Evolutionary conservation across 2,113 vertebrate genomes (phyloP).

Genomic region (Tor tambroides): DNA sequence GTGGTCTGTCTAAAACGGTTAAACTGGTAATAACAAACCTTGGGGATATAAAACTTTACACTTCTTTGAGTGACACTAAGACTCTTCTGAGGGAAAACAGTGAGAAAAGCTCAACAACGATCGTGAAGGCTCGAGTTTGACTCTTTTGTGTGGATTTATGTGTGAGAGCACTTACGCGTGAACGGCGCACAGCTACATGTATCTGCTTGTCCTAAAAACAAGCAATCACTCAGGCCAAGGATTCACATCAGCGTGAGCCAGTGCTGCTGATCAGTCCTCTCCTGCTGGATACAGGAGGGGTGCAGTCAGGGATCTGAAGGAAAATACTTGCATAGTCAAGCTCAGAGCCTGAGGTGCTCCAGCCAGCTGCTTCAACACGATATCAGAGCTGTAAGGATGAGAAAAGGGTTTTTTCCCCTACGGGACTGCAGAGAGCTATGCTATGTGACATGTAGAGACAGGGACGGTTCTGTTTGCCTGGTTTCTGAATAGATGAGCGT

Average conservation of each 20-base stretch:
- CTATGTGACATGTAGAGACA: constrained; percentile 41
- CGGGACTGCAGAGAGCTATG: not conserved
- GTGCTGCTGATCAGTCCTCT: constrained; percentile 5
- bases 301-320: constrained; percentile 42
- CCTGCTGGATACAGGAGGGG: constrained; percentile 39
- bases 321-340: constrained; percentile 39
- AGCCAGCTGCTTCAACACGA: constrained; percentile 27
- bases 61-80: no score
- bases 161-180: not conserved
- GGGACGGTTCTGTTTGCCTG: not conserved
- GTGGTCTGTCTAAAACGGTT: no score
- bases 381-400: constrained; percentile 34
- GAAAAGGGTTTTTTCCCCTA: not conserved
- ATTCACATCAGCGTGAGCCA: constrained; percentile 53
- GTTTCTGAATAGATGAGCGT: not conserved
- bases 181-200: constrained; percentile 20
- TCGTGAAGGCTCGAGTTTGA: not conserved
- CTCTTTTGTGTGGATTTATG: not conserved
- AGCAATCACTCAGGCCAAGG: constrained; percentile 7
- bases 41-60: no score
- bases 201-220: constrained; percentile 42
- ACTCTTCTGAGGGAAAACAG: not conserved
- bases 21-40: no score
- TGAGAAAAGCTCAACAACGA: not conserved
- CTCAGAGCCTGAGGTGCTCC: constrained; percentile 37